Conservation (phyloP, 1,140 invertebrate genomes). For the Hestina assimilis region DNA sequence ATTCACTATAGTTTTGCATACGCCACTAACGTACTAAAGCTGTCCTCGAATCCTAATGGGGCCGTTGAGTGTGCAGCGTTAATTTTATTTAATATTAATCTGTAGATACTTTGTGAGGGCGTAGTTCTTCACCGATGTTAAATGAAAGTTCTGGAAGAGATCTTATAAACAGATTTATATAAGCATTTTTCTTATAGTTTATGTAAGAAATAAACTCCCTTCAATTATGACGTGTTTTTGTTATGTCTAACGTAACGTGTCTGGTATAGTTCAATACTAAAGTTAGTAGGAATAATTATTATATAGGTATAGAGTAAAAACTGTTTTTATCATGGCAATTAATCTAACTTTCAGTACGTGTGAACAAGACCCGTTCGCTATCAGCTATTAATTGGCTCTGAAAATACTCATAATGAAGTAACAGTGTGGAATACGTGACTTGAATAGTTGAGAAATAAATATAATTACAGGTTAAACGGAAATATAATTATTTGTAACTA, state of each 20-base stretch:
- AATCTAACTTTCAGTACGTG: conserved; percentile 3
- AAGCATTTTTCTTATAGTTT: too few relatives aligned
- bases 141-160: too few relatives aligned
- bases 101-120: too few relatives aligned
- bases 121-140: too few relatives aligned
- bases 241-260: too few relatives aligned
- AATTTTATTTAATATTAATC: too few relatives aligned
- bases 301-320: neutral
- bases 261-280: too few relatives aligned
- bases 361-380: neutral
- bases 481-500: neutral
- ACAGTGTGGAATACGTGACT: conserved; percentile 6
- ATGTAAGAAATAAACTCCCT: neutral
- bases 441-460: neutral
- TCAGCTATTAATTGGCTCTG: conserved; percentile 3
- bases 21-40: too few relatives aligned
- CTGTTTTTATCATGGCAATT: conserved; percentile 1
- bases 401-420: conserved; percentile 5
- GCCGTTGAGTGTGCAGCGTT: too few relatives aligned
- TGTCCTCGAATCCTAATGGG: too few relatives aligned
- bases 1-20: too few relatives aligned
- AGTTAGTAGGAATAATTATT: neutral
- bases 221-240: neutral
- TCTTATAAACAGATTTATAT: too few relatives aligned
- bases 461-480: neutral